Evolutionary conservation across 2,113 vertebrate genomes (phyloP).

Genomic region (Paralichthys olivaceus): DNA sequence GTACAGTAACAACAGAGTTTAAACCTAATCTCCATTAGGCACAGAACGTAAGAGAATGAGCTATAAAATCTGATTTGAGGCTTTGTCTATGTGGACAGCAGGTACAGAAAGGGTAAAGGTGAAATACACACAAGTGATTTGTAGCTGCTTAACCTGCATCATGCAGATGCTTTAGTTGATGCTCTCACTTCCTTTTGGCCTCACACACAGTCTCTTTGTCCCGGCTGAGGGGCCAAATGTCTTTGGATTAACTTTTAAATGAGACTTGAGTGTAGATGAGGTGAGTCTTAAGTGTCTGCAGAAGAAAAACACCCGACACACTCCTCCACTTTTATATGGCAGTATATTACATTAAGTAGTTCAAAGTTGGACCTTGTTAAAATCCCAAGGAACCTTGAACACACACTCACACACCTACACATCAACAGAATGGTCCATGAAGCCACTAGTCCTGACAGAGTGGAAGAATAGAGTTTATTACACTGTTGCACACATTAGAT

Average conservation of each 20-base stretch:
- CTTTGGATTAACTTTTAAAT: constrained; percentile 47
- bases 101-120: constrained; percentile 1
- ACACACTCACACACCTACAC: constrained; percentile 30
- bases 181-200: neutral
- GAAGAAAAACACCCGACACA: constrained; percentile 32
- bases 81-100: constrained; percentile 4
- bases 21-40: constrained; percentile 26
- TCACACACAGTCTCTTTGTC: constrained; percentile 23
- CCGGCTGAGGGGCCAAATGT: constrained; percentile 24
- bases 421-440: constrained; percentile 6
- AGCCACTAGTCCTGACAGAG: constrained; percentile 39
- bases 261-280: constrained; percentile 20
- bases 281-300: constrained; percentile 33
- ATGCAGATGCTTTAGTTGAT: neutral
- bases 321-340: constrained; percentile 37
- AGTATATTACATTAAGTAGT: constrained; percentile 55
- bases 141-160: constrained; percentile 9
- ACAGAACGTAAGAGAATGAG: constrained; percentile 12
- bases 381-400: constrained; percentile 14
- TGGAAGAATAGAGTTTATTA: constrained; percentile 45
- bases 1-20: neutral
- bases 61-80: neutral
- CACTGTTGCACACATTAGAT: neutral
- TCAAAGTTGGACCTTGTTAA: constrained; percentile 62
- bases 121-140: constrained; percentile 2